phyloP scores from a whole-genome alignment of 1,140 invertebrate genomes.

The Augochlora pura region DNA sequence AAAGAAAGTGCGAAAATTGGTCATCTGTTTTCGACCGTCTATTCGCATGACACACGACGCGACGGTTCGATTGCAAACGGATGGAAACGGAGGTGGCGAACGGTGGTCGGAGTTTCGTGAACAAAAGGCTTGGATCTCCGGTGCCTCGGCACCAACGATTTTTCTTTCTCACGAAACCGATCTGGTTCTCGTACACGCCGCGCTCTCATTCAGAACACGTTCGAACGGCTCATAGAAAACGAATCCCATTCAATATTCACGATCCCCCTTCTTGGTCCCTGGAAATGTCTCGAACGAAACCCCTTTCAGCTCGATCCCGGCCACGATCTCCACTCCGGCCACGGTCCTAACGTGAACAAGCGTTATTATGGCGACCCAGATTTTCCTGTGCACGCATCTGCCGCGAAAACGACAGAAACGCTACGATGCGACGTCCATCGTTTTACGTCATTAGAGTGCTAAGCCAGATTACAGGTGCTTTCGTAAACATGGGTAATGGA shows the following conservation, averaged over 20 bases:
- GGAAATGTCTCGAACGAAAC: conserved; percentile 35
- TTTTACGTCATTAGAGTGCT: no score
- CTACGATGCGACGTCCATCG: background rate
- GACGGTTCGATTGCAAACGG: background rate
- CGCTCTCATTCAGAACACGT: conserved; percentile 42
- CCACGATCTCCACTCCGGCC: no score
- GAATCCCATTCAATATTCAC: conserved; percentile 63
- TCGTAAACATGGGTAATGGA: no score
- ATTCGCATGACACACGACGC: background rate
- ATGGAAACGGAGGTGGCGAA: background rate
- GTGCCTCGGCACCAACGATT: background rate
- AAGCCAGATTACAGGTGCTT: no score
- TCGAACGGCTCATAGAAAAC: conserved; percentile 52
- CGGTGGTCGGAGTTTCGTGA: background rate
- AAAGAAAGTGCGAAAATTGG: no score
- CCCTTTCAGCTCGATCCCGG: conserved; percentile 38
- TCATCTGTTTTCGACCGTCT: no score
- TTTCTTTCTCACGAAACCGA: conserved; percentile 62
- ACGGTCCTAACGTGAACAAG: conserved; percentile 19
- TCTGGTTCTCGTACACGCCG: conserved; percentile 23
- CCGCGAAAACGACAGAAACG: background rate
- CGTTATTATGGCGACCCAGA: conserved; percentile 21
- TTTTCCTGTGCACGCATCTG: conserved; percentile 33
- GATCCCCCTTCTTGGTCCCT: conserved; percentile 40
- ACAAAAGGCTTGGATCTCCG: conserved; percentile 11